A percentile compares a stretch with the other conserved stretches of the same genome.
phyloP scores from a whole-genome alignment of 2,797 vertebrate genomes.

The Chelmon rostratus region DNA sequence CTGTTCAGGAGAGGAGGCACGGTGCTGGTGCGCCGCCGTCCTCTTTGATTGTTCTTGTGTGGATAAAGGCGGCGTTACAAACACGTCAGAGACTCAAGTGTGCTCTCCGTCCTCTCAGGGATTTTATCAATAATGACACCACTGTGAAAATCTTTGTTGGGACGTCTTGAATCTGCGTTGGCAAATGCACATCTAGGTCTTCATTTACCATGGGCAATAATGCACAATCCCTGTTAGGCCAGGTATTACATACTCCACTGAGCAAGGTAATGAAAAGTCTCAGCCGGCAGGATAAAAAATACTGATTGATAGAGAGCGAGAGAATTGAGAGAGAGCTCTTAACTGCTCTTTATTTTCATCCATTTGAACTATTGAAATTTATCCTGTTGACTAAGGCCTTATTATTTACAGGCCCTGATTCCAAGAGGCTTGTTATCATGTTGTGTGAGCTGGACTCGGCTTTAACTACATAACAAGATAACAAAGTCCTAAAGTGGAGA shows the following conservation, averaged over 20 bases:
- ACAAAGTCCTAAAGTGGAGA: conserved; percentile 1
- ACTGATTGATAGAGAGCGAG: conserved; percentile 11
- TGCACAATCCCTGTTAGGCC: conserved; percentile 28
- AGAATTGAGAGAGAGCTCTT: conserved; percentile 42
- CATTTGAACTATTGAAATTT: conserved; percentile 6
- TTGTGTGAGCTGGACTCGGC: not conserved
- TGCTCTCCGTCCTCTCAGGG: conserved; percentile 15
- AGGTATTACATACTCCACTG: conserved; percentile 58
- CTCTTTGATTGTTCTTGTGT: conserved; percentile 71
- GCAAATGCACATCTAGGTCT: not conserved
- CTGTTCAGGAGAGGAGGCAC: conserved; percentile 60
- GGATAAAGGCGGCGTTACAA: conserved; percentile 54
- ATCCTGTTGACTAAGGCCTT: not conserved
- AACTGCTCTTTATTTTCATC: conserved; percentile 1
- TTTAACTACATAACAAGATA: not conserved
- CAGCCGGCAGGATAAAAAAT: conserved; percentile 32
- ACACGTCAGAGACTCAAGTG: conserved; percentile 51
- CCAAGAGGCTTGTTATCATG: conserved; percentile 2
- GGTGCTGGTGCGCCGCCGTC: conserved; percentile 48
- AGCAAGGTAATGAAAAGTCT: conserved; percentile 71
- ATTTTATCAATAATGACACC: conserved; percentile 53
- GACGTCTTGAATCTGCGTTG: conserved; percentile 30
- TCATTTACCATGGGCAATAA: conserved; percentile 43
- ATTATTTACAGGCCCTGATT: conserved; percentile 4
- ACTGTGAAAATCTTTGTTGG: conserved; percentile 22